These are phyloP conservation scores for Lepeophtheirus nordmannii DNA, from an alignment of 2,888 invertebrate species.

Conservation along the genomic window DNA sequence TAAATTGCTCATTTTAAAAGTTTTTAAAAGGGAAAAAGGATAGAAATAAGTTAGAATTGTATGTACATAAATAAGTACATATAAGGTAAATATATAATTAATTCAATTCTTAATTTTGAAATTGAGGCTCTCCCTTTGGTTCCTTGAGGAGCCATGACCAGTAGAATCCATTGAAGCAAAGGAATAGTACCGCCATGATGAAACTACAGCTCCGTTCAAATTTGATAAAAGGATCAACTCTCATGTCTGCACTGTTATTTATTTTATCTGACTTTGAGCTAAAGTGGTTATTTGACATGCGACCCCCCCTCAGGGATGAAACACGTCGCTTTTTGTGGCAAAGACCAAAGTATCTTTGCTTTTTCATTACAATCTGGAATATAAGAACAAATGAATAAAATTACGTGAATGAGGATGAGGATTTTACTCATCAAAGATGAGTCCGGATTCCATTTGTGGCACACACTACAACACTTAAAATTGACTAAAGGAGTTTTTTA, in stretches of 20 bases:
- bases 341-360: background rate
- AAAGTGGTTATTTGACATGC: background rate
- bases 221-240: background rate
- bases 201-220: conserved; percentile 12
- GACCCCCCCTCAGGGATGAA: background rate
- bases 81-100: no score
- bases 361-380: background rate
- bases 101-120: background rate
- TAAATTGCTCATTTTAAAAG: no score
- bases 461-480: no score
- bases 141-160: conserved; percentile 17
- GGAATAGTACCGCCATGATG: conserved; percentile 12
- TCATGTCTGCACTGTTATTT: background rate
- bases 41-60: no score
- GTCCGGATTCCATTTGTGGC: no score
- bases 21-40: no score
- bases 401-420: no score
- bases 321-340: background rate
- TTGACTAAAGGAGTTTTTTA: no score
- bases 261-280: background rate
- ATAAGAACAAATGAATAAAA: no score
- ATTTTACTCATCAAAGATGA: no score
- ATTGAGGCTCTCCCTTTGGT: background rate
- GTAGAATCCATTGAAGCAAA: conserved; percentile 12
- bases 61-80: no score